Percentiles rank a stretch among this genome's conserved stretches.
phyloP scores from a whole-genome alignment of 2,888 invertebrate genomes.

The Miltochrista miniata region DNA sequence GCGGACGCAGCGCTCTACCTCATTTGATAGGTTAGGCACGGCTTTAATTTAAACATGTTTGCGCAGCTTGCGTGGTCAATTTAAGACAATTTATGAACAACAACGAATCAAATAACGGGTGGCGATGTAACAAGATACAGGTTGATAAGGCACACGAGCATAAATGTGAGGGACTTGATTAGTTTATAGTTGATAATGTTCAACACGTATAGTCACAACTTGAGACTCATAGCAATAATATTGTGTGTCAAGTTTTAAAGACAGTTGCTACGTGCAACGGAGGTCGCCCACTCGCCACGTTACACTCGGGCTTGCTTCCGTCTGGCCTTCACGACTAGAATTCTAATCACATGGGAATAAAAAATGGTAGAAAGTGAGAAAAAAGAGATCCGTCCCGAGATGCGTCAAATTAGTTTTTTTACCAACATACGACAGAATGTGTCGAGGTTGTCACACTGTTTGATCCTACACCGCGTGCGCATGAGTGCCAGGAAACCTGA shows the following conservation, averaged over 20 bases:
- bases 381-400: slow-evolving; percentile 47
- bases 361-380: slow-evolving; percentile 50
- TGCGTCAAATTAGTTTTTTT: slow-evolving; percentile 62
- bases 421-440: slow-evolving; percentile 34
- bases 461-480: slow-evolving; percentile 48
- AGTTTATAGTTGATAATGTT: too few species aligned
- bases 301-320: slow-evolving; percentile 57
- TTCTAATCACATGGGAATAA: slow-evolving; percentile 56
- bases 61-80: slow-evolving; percentile 27
- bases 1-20: slow-evolving; percentile 53
- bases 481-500: slow-evolving; percentile 52
- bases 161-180: too few species aligned
- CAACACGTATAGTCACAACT: too few species aligned
- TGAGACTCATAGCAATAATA: too few species aligned
- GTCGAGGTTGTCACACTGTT: slow-evolving; percentile 47
- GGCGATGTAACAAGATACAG: too few species aligned
- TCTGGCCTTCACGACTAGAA: slow-evolving; percentile 55
- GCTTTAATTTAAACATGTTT: slow-evolving; percentile 48
- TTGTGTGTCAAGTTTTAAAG: too few species aligned
- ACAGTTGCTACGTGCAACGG: slow-evolving; percentile 55
- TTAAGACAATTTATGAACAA: slow-evolving; percentile 1
- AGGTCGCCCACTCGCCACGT: too few species aligned
- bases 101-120: too few species aligned
- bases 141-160: too few species aligned
- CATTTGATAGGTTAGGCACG: slow-evolving; percentile 27